Evolutionary conservation across 1,140 invertebrate genomes (phyloP).

Genomic region (Watersipora subatra): DNA sequence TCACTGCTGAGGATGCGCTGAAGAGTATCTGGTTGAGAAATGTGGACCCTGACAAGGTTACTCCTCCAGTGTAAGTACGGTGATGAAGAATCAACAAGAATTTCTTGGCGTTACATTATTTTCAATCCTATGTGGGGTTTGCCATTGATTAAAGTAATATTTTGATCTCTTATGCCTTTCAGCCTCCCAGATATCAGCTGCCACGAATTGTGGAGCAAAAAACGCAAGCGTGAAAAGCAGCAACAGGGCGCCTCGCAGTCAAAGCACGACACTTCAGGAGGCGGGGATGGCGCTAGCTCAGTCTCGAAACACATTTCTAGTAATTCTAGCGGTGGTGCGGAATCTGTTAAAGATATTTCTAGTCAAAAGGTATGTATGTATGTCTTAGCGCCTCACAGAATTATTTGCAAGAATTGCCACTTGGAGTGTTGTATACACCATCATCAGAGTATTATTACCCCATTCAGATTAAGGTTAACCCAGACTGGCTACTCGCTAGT

Average conservation of each 20-base stretch:
- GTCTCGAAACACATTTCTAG: neutral
- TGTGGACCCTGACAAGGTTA: slow-evolving; percentile 63
- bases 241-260: slow-evolving; percentile 5
- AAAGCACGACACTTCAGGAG: slow-evolving; percentile 4
- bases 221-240: slow-evolving; percentile 27
- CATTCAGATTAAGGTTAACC: too few species aligned
- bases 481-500: too few species aligned
- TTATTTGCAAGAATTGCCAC: slow-evolving; percentile 3
- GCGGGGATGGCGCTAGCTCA: neutral
- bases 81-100: neutral
- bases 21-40: slow-evolving; percentile 85
- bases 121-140: too few species aligned
- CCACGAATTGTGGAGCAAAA: slow-evolving; percentile 96
- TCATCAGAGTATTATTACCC: too few species aligned
- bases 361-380: neutral
- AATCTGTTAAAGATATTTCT: neutral
- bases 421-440: too few species aligned
- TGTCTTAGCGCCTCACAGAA: neutral
- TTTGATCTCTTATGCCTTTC: too few species aligned
- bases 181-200: slow-evolving; percentile 98
- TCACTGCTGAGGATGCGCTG: slow-evolving; percentile 85
- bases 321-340: neutral
- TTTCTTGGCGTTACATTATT: neutral
- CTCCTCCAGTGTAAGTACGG: slow-evolving; percentile 50
- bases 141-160: too few species aligned